Base-by-base conservation (phyloP, 1,140 invertebrate species). In the Drosophila trapezifrons region DNA sequence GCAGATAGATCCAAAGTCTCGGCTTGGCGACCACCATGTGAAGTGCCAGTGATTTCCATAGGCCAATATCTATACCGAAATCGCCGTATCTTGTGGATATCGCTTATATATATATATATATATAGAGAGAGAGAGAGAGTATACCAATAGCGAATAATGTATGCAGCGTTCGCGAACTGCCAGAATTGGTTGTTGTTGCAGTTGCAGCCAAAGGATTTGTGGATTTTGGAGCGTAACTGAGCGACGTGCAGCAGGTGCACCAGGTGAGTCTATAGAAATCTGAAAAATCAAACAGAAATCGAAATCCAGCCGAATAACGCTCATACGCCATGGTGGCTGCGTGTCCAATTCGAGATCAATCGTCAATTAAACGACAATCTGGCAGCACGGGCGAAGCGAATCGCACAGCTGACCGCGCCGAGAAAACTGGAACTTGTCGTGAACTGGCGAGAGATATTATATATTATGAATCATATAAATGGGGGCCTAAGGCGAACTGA, bases 121-220 rank as follows among this genome's bases (percentile, higher is more conserved):
- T 49, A 49, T 49, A 17, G 10, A 10, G 25, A 51, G 3, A 20
- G 17, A 32, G 17, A 52, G 29, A 52, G 49, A 35, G 49, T 67
- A 54, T 29, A 51, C 38, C 66, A 42, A 43, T 46, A 37, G 64
- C 70, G 59, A 66, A 85, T 82, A 91, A 91, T 91, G 89, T 82
- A 86, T 91, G 89, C 79, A 73, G 76, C 78, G 77, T 78, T 89
- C 71, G 84, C 69, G 70, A 85, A 84, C 63, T 76, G 59, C 65
- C 79, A 89, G 47, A 86, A 91, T 89, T 86, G 89, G 81, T 86
- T 91, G 79, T 91, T 91, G 76, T 89, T 91, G 84, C 81, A 82
- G 52, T 90, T 91, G 76, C 89, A 91, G 79, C 89, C 89, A 76
- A 91, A 91, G 81, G 89, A 91, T 86, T 91, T 91, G 84, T 91